Evolutionary conservation across 2,888 invertebrate genomes (phyloP).

Genomic region (Noctua comes): DNA sequence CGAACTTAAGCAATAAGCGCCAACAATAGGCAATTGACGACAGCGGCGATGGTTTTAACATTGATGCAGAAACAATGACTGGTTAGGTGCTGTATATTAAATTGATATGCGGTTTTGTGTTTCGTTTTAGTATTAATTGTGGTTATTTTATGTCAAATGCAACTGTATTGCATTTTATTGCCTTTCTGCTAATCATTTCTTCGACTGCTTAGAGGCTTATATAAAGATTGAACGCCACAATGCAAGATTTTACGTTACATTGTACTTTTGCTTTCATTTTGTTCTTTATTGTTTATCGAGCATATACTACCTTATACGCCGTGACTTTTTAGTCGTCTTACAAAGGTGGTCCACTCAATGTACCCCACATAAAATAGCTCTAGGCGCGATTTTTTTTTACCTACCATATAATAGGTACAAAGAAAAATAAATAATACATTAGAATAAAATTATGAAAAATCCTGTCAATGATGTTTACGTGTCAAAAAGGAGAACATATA

Average conservation of each 20-base stretch:
- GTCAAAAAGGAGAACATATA: too few species aligned
- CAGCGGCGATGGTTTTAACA: conserved; percentile 54
- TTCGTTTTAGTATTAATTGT: conserved; percentile 1
- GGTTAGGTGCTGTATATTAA: conserved; percentile 36
- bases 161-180: not conserved
- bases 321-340: too few species aligned
- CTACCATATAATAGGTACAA: too few species aligned
- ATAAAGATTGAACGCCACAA: not conserved
- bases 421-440: too few species aligned
- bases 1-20: conserved; percentile 60
- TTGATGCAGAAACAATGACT: conserved; percentile 49
- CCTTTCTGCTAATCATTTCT: not conserved
- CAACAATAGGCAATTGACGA: conserved; percentile 61
- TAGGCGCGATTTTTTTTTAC: too few species aligned
- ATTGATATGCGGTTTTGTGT: conserved; percentile 16
- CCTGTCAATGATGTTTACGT: too few species aligned
- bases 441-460: too few species aligned
- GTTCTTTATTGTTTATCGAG: not conserved
- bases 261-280: not conserved
- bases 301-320: too few species aligned
- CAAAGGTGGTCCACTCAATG: too few species aligned
- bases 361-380: too few species aligned
- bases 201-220: not conserved
- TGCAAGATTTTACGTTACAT: not conserved
- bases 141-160: not conserved